Percentiles rank a stretch among this genome's conserved stretches.
These are phyloP conservation scores for Scaptomyza hsui DNA, from an alignment of 1,140 invertebrate genomes.

Conservation along the genomic window DNA sequence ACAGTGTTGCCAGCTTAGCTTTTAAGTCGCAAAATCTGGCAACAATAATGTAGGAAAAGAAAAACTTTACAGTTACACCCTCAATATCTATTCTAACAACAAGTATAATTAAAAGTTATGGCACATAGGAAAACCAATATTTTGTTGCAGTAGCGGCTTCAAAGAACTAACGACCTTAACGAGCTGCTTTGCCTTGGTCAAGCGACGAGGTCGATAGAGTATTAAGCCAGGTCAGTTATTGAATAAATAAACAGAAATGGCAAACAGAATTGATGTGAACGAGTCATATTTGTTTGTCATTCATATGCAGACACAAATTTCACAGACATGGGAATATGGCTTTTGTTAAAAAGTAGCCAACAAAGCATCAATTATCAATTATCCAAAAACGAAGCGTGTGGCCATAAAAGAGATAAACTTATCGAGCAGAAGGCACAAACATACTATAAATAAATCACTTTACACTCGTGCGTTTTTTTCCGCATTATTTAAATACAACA, in stretches of 20 bases:
- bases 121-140: background rate
- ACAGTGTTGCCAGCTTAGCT: background rate
- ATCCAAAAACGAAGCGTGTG: background rate
- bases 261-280: background rate
- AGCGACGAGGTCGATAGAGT: slow-evolving; percentile 2
- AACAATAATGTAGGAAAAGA: too few species aligned
- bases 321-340: background rate
- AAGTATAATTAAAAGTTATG: too few species aligned
- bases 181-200: background rate
- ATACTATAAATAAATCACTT: background rate
- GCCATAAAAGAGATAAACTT: background rate
- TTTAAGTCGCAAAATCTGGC: background rate
- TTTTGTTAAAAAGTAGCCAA: background rate
- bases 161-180: background rate
- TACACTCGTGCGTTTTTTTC: background rate
- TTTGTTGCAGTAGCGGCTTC: background rate
- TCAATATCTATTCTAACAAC: too few species aligned
- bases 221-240: slow-evolving; percentile 18
- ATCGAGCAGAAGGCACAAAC: background rate
- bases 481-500: background rate
- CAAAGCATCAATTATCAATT: background rate
- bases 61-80: too few species aligned
- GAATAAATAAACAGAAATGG: slow-evolving; percentile 8
- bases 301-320: background rate
- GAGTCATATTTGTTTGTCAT: background rate